Evolutionary conservation across 2,888 invertebrate genomes (phyloP).

Genomic region (Craniophora ligustri): DNA sequence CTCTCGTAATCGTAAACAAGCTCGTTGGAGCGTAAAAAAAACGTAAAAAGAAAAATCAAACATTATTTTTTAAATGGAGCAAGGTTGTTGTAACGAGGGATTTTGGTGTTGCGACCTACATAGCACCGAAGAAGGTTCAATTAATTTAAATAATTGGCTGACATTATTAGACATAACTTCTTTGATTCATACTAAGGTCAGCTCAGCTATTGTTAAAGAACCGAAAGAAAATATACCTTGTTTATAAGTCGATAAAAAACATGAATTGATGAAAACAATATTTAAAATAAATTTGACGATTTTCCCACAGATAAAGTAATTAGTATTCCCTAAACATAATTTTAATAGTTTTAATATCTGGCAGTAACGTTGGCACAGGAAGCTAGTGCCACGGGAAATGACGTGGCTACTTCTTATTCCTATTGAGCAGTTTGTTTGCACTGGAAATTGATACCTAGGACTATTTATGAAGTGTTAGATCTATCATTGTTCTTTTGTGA

Average conservation of each 20-base stretch:
- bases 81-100: slow-evolving; percentile 37
- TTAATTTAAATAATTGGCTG: slow-evolving; percentile 23
- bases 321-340: not conserved
- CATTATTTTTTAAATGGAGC: slow-evolving; percentile 45
- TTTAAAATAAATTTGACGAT: too few species aligned
- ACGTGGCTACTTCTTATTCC: slow-evolving; percentile 8
- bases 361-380: slow-evolving; percentile 3
- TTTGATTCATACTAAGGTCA: too few species aligned
- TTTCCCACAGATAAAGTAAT: not conserved
- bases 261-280: not conserved
- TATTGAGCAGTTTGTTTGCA: not conserved
- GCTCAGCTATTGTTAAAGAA: too few species aligned
- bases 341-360: not conserved
- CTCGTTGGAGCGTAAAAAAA: slow-evolving; percentile 33
- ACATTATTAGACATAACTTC: not conserved
- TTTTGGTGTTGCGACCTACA: slow-evolving; percentile 24
- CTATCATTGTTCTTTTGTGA: not conserved
- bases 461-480: not conserved
- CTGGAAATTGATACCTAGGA: not conserved
- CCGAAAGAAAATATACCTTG: too few species aligned
- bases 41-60: slow-evolving; percentile 27
- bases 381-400: slow-evolving; percentile 6
- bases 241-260: too few species aligned
- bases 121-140: slow-evolving; percentile 6
- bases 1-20: slow-evolving; percentile 44